phyloP scores from a whole-genome alignment of 1,140 invertebrate species.

The Formica selysi region DNA sequence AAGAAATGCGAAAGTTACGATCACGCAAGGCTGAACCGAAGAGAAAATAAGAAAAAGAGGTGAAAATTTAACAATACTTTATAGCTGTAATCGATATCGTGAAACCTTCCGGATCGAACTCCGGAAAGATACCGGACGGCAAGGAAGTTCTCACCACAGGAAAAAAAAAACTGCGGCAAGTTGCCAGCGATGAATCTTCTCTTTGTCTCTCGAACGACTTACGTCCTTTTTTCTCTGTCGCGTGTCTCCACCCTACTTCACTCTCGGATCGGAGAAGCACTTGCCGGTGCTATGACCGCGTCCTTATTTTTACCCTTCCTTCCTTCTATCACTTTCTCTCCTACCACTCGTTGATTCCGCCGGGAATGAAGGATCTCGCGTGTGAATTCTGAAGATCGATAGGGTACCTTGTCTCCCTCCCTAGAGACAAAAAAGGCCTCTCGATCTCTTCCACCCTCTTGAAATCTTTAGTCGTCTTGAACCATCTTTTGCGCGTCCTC shows the following conservation, averaged over 20 bases:
- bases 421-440: constrained; percentile 21
- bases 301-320: constrained; percentile 34
- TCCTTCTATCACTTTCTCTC: not conserved
- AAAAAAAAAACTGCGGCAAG: constrained; percentile 66
- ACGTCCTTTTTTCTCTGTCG: not conserved
- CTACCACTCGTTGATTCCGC: constrained; percentile 18
- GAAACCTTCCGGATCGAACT: constrained; percentile 48
- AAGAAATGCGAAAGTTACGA: constrained; percentile 5
- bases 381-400: constrained; percentile 53
- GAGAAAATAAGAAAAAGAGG: constrained; percentile 9
- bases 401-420: constrained; percentile 12
- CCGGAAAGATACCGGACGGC: constrained; percentile 59
- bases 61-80: constrained; percentile 59
- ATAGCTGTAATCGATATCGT: constrained; percentile 59
- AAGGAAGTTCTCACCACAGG: constrained; percentile 54
- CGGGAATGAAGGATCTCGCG: constrained; percentile 47
- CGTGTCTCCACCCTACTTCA: constrained; percentile 3
- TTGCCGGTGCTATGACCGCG: constrained; percentile 19
- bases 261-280: constrained; percentile 29
- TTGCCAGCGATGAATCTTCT: constrained; percentile 65
- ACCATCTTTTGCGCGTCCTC: not conserved
- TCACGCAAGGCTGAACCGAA: not conserved
- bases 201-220: constrained; percentile 30
- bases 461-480: constrained; percentile 15
- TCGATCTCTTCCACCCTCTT: constrained; percentile 40